These are phyloP conservation scores for Phortica okadai DNA, from an alignment of 2,888 invertebrate species.

Conservation along the genomic window DNA sequence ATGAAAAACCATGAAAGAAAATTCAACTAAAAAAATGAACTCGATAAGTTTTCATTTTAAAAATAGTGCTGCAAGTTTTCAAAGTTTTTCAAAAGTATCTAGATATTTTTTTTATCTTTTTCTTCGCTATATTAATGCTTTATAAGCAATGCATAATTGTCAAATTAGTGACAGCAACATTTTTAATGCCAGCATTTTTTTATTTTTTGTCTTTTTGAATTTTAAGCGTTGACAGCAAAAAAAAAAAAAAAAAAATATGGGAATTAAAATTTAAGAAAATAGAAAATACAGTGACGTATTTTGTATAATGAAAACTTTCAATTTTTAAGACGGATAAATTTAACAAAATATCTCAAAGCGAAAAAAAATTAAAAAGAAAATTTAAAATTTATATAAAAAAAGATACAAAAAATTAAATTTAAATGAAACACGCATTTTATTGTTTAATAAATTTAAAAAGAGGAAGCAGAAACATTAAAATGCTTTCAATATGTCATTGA, in stretches of 20 bases:
- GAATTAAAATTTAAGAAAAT: background rate
- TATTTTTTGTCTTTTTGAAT: background rate
- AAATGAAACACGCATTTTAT: background rate
- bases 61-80: background rate
- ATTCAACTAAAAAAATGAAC: background rate
- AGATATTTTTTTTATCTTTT: background rate
- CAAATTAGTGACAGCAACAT: constrained; percentile 3
- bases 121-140: background rate
- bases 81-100: background rate
- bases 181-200: background rate
- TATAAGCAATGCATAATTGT: background rate
- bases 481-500: background rate
- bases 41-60: constrained; percentile 1
- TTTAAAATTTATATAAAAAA: background rate
- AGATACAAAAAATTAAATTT: background rate
- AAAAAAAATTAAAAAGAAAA: background rate
- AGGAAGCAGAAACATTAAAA: background rate
- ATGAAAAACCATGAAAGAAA: background rate
- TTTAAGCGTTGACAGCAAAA: background rate
- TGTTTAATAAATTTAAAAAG: background rate
- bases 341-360: background rate
- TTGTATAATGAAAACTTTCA: background rate
- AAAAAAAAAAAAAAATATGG: background rate
- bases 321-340: background rate
- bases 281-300: background rate